phyloP scores from a whole-genome alignment of 2,797 vertebrate genomes.

The Gobio occitaniae region DNA sequence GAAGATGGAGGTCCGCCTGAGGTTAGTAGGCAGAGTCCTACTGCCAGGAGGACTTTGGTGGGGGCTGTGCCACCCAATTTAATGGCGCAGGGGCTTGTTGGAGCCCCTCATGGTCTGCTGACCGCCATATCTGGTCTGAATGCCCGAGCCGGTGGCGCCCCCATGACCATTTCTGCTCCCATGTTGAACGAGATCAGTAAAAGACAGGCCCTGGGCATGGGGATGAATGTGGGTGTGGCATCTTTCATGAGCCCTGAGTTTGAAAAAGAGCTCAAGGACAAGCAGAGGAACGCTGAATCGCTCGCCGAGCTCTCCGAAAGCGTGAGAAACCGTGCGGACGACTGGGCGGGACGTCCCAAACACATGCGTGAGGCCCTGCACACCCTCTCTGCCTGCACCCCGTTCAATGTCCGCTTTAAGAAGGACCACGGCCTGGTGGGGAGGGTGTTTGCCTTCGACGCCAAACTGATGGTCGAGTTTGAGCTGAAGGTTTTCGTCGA shows the following conservation, averaged over 20 bases:
- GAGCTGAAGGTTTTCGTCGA: conserved; percentile 89
- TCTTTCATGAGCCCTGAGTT: conserved; percentile 83
- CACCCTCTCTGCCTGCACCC: conserved; percentile 82
- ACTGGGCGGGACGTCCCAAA: conserved; percentile 84
- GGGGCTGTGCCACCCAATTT: conserved; percentile 81
- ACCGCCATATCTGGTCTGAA: conserved; percentile 82
- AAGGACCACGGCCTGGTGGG: conserved; percentile 88
- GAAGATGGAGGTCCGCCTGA: conserved; percentile 79
- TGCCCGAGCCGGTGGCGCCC: conserved; percentile 70
- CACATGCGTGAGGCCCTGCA: conserved; percentile 83
- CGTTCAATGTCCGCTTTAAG: conserved; percentile 90
- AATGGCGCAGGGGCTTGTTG: conserved; percentile 80
- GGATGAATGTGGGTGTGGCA: conserved; percentile 73
- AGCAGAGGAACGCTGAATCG: conserved; percentile 80
- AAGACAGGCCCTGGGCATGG: conserved; percentile 70
- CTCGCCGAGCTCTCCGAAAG: conserved; percentile 85
- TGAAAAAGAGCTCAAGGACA: conserved; percentile 83
- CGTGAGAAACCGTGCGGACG: conserved; percentile 83
- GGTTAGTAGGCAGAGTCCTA: conserved; percentile 82
- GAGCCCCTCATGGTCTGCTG: conserved; percentile 77
- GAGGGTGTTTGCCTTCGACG: conserved; percentile 86
- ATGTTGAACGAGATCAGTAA: conserved; percentile 83
- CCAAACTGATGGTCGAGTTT: conserved; percentile 79
- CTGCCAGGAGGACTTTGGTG: conserved; percentile 80
- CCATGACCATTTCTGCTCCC: conserved; percentile 80